phyloP scores from a whole-genome alignment of 2,113 vertebrate genomes.

The Myrmecophaga tridactyla region DNA sequence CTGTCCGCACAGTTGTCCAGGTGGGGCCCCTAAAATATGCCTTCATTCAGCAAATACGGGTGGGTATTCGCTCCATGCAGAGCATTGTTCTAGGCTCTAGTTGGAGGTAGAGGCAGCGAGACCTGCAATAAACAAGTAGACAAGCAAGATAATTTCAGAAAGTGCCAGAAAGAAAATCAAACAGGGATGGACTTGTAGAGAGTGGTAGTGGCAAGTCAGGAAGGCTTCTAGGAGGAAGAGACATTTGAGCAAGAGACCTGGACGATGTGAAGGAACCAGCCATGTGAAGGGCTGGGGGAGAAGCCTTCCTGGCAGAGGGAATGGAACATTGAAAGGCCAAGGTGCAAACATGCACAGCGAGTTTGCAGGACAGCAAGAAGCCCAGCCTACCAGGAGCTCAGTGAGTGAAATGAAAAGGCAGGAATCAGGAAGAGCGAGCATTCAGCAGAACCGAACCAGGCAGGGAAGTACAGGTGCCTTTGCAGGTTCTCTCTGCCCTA shows the following conservation, averaged over 20 bases:
- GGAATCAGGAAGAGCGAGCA: too few species aligned
- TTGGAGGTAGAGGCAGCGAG: not conserved
- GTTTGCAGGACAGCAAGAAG: not conserved
- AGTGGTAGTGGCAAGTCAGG: accelerated
- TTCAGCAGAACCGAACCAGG: too few species aligned
- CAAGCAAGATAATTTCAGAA: accelerated
- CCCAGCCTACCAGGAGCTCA: not conserved
- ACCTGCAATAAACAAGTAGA: accelerated
- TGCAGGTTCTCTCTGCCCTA: not conserved
- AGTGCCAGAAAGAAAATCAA: not conserved
- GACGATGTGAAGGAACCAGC: not conserved
- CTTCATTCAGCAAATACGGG: not conserved
- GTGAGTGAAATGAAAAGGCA: accelerated
- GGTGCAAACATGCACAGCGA: accelerated
- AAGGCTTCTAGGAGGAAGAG: not conserved
- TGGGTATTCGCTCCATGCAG: not conserved
- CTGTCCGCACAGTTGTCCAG: not conserved
- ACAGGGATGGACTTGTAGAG: accelerated
- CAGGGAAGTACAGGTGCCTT: not conserved
- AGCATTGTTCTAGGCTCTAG: accelerated
- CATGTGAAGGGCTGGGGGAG: accelerated
- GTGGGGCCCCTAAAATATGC: not conserved
- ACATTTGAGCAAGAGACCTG: not conserved
- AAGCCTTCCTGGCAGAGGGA: not conserved
- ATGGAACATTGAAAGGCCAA: not conserved